Conservation (phyloP, 35 echinoderm and acorn worm genomes). For the Anneissia japonica region DNA sequence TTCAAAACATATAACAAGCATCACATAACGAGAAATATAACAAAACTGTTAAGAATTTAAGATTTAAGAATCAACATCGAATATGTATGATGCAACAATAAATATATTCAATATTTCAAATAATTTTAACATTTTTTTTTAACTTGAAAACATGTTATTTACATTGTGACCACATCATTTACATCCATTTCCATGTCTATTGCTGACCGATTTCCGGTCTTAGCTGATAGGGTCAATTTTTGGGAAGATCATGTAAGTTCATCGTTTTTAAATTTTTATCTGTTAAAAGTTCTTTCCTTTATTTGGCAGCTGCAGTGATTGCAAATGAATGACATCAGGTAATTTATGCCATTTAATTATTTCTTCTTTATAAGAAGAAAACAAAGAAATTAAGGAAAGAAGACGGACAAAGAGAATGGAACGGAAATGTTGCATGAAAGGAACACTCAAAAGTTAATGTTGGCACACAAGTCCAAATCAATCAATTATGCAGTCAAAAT, state of each 20-base stretch:
- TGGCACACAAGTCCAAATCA: too few species aligned
- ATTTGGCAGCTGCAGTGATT: background rate
- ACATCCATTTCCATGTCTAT: background rate
- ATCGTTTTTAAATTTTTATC: background rate
- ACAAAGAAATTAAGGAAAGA: background rate
- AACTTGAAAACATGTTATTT: background rate
- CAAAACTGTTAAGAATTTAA: background rate
- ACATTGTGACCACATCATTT: background rate
- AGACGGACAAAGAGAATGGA: background rate
- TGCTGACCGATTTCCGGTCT: too few species aligned
- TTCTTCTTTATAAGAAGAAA: background rate
- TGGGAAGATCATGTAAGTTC: background rate
- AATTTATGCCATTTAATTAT: background rate
- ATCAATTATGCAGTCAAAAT: background rate
- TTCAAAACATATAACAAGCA: background rate
- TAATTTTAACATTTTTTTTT: conserved; percentile 3
- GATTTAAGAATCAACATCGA: background rate
- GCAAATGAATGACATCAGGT: background rate
- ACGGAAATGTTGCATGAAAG: background rate
- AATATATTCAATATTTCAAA: background rate
- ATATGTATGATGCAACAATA: background rate
- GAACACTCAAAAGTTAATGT: background rate
- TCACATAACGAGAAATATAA: background rate
- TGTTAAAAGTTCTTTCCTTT: background rate
- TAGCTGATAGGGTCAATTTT: background rate